phyloP scores from a whole-genome alignment of 2,888 invertebrate species.

The Himalopsyche anomala region DNA sequence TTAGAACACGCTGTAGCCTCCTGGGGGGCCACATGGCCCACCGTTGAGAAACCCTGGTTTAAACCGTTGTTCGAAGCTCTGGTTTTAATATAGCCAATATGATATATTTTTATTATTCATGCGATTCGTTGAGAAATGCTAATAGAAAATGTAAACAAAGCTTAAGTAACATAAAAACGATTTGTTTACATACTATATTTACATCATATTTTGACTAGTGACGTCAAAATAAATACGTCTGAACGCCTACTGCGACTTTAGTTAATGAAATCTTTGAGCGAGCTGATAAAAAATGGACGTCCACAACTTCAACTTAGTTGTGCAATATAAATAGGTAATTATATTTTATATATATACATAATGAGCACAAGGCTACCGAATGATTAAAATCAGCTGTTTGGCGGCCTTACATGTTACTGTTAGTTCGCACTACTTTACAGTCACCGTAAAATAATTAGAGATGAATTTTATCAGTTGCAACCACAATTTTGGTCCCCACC shows the following conservation, averaged over 20 bases:
- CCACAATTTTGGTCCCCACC: no score
- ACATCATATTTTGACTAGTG: no score
- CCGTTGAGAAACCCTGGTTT: no score
- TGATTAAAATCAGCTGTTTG: constrained; percentile 13
- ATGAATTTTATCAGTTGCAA: no score
- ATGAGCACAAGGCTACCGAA: constrained; percentile 3
- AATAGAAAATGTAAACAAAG: background rate
- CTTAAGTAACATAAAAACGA: background rate
- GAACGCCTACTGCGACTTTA: background rate
- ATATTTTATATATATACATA: background rate
- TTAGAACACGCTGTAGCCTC: no score
- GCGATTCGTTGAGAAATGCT: background rate
- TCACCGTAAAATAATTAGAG: background rate
- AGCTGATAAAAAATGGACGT: background rate
- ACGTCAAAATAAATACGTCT: no score
- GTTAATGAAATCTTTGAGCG: background rate
- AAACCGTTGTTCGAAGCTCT: no score
- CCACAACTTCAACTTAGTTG: background rate
- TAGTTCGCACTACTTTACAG: background rate
- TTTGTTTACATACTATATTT: no score
- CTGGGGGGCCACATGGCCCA: no score
- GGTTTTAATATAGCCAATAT: no score
- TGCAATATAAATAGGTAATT: background rate
- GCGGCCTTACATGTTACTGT: background rate
- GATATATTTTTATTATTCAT: no score